Base-by-base conservation (phyloP, 2,888 invertebrate genomes). In the Drosophila multiciliata region DNA sequence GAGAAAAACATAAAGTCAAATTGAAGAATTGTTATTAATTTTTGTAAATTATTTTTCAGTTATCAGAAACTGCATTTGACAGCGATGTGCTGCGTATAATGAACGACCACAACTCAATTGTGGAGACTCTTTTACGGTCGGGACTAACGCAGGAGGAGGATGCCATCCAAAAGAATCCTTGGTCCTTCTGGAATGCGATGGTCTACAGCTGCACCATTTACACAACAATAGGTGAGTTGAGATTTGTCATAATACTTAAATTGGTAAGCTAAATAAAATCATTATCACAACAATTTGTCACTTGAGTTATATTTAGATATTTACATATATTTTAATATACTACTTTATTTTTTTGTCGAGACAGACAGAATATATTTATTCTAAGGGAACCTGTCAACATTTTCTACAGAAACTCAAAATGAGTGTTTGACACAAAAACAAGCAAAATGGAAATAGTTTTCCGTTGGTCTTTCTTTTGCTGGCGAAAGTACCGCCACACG, bases 151-250 rank as follows among this genome's bases (percentile, higher is more conserved):
- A 87, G 17, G 88, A 91, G 55, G 63, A 89, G 52, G 77, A 85
- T 29, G 36, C 50, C 0, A 48, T 69, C 2, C 93, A 93, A 78
- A 94, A 94, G 66, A 94, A 94, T 73, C 94, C 94, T 1, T 98
- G 98, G 98, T 95, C 96, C 0, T 97, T 97, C 91, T 97, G 96
- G 96, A 97, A 97, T 91, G 94, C 97, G 0, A 95, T 98, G 93
- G 97, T 98, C 86, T 98, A 96, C 87, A 96, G 97, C 80, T 96
- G 97, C 49, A 98, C 98, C 32, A 96, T 98, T 90, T 97, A 96
- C 88, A 98, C 98, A 15, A 98, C 97, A 15, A 98, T 98, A 90
- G 98, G 98, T 97, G 90, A 95, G 95, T 93, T 35, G 1, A 11
- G 23, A 17, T 40, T n/a, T 20, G 35, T 36, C 58, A 49, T 26